phyloP scores from a whole-genome alignment of 1,140 invertebrate genomes.

The Leptinotarsa defecta region DNA sequence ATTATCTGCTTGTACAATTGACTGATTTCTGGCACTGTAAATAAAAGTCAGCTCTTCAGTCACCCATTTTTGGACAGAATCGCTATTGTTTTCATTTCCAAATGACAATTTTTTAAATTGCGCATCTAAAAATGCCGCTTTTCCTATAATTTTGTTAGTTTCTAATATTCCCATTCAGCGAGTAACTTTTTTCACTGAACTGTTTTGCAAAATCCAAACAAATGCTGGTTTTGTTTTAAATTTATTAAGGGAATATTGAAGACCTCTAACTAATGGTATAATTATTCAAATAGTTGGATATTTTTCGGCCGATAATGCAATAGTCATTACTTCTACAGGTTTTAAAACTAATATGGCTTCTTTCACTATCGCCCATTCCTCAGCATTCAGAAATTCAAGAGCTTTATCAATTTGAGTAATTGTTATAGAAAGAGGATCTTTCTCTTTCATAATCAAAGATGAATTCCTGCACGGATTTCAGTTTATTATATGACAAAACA shows the following conservation, averaged over 20 bases:
- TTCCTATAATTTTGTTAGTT: conserved; percentile 24
- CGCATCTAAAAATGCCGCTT: conserved; percentile 48
- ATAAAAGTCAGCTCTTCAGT: conserved; percentile 20
- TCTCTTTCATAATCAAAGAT: conserved; percentile 47
- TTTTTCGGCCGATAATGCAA: conserved; percentile 33
- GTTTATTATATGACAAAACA: conserved; percentile 34
- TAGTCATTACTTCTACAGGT: conserved; percentile 24
- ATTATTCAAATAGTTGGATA: conserved; percentile 41
- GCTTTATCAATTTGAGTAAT: conserved; percentile 18
- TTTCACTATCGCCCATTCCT: not conserved
- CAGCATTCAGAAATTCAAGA: conserved; percentile 22
- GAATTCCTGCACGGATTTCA: conserved; percentile 41
- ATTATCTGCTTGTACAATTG: conserved; percentile 5
- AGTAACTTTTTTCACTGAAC: conserved; percentile 8
- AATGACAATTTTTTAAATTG: conserved; percentile 45
- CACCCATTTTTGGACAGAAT: conserved; percentile 18
- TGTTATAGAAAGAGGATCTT: conserved; percentile 18
- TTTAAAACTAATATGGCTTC: not conserved
- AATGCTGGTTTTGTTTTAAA: not conserved
- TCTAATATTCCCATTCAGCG: conserved; percentile 16
- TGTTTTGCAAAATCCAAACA: not conserved
- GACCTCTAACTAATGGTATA: conserved; percentile 9
- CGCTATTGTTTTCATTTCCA: conserved; percentile 10
- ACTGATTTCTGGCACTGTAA: conserved; percentile 16
- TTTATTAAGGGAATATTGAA: conserved; percentile 8